Evolutionary conservation across 1,140 invertebrate species (phyloP).

Genomic region (Drosophila obscura): DNA sequence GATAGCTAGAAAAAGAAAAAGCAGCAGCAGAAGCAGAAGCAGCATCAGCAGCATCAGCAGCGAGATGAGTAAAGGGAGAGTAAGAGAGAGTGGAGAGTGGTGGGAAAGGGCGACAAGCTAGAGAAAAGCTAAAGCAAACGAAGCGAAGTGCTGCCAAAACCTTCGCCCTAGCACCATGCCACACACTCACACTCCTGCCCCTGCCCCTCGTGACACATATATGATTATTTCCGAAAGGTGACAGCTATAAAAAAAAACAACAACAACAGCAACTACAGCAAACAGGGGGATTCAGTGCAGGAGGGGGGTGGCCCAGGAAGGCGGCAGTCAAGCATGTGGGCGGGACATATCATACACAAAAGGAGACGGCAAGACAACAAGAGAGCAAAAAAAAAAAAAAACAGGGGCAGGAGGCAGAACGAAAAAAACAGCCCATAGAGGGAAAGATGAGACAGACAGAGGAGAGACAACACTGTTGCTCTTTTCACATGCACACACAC

Average conservation of each 20-base stretch:
- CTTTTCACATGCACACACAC: constrained; percentile 56
- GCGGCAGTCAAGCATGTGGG: too few relatives aligned
- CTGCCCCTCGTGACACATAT: constrained; percentile 72
- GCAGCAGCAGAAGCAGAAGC: constrained; percentile 38
- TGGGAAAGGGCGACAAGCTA: constrained; percentile 41
- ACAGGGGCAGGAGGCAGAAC: constrained; percentile 3
- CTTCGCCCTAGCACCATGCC: constrained; percentile 1
- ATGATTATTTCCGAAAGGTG: constrained; percentile 82
- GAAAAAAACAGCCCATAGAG: too few relatives aligned
- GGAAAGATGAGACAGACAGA: not conserved
- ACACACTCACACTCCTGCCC: too few relatives aligned
- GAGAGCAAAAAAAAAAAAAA: constrained; percentile 21
- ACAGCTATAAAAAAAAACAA: constrained; percentile 74
- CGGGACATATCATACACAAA: constrained; percentile 21
- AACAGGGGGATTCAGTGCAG: constrained; percentile 32
- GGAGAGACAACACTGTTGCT: constrained; percentile 73
- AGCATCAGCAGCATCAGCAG: constrained; percentile 1
- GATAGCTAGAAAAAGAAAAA: constrained; percentile 67
- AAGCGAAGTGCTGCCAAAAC: constrained; percentile 70
- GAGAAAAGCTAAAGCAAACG: constrained; percentile 77
- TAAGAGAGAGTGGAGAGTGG: not conserved
- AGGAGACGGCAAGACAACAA: constrained; percentile 67
- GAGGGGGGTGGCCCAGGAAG: not conserved
- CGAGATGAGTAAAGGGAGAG: not conserved
- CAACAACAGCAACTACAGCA: constrained; percentile 10